Evolutionary conservation across 2,113 vertebrate species (phyloP).

Genomic region (Murina feae): DNA sequence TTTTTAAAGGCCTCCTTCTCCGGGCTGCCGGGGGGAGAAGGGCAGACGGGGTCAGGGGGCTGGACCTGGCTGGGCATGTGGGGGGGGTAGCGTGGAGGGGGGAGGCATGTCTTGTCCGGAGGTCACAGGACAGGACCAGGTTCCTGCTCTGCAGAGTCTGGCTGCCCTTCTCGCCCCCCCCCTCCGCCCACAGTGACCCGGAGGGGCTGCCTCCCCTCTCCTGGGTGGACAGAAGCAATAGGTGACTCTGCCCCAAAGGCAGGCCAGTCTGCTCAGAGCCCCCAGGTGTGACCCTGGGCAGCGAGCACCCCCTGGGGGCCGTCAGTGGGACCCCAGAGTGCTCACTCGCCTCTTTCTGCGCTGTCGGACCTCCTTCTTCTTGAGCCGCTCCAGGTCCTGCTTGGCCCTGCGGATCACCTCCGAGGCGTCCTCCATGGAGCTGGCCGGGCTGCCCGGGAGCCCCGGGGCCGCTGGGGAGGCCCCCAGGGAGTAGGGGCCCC

Average conservation of each 20-base stretch:
- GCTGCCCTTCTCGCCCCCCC: not conserved
- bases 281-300: too few relatives aligned
- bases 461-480: constrained; percentile 67
- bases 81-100: rapidly evolving
- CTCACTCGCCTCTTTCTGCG: constrained; percentile 86
- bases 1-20: constrained; percentile 93
- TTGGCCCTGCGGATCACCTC: constrained; percentile 92
- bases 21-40: constrained; percentile 79
- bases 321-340: rapidly evolving
- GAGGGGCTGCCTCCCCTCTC: not conserved
- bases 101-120: not conserved
- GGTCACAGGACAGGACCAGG: not conserved
- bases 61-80: rapidly evolving
- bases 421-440: constrained; percentile 89
- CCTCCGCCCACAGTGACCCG: not conserved
- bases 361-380: constrained; percentile 92
- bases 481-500: constrained; percentile 80
- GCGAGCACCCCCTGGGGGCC: not conserved
- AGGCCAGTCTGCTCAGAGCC: not conserved
- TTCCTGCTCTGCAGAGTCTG: not conserved
- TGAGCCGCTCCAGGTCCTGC: constrained; percentile 93
- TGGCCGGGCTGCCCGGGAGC: constrained; percentile 75
- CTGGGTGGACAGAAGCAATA: rapidly evolving
- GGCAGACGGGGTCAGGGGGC: not conserved
- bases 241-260: not conserved